Conservation (phyloP, 1,140 invertebrate species). For the Drosophila chauvacae region DNA sequence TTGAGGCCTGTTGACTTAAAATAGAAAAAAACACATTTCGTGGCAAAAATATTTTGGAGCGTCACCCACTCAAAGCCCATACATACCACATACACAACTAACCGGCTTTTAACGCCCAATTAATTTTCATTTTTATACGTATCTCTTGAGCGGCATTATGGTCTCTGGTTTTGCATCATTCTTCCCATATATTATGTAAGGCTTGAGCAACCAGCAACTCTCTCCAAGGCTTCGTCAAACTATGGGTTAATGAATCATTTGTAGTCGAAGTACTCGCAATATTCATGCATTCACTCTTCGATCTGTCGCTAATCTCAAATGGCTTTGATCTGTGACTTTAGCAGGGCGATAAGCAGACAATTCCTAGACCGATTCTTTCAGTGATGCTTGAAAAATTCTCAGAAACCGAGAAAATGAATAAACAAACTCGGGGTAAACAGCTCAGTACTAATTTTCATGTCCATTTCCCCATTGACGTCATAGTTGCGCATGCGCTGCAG, state of each 20-base stretch:
- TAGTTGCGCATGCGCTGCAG: slow-evolving; percentile 43
- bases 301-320: slow-evolving; percentile 18
- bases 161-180: slow-evolving; percentile 2
- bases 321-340: slow-evolving; percentile 17
- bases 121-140: slow-evolving; percentile 28
- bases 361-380: slow-evolving; percentile 9
- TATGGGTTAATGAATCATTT: slow-evolving; percentile 14
- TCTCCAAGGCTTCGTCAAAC: not conserved
- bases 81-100: slow-evolving; percentile 4
- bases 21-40: not conserved
- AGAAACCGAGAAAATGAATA: slow-evolving; percentile 8
- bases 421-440: slow-evolving; percentile 8
- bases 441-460: not conserved
- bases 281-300: not conserved
- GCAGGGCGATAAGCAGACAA: slow-evolving; percentile 21
- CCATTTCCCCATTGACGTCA: slow-evolving; percentile 51
- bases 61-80: slow-evolving; percentile 13
- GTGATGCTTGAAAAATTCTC: not conserved
- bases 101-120: slow-evolving; percentile 49
- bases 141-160: slow-evolving; percentile 3
- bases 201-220: not conserved
- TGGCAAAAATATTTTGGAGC: slow-evolving; percentile 9
- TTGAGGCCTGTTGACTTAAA: slow-evolving; percentile 20
- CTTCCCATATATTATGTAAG: slow-evolving; percentile 26
- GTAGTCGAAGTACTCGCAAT: not conserved